phyloP scores from a whole-genome alignment of 1,140 invertebrate species.

The fruit fly (Drosophila melanogaster) region DNA sequence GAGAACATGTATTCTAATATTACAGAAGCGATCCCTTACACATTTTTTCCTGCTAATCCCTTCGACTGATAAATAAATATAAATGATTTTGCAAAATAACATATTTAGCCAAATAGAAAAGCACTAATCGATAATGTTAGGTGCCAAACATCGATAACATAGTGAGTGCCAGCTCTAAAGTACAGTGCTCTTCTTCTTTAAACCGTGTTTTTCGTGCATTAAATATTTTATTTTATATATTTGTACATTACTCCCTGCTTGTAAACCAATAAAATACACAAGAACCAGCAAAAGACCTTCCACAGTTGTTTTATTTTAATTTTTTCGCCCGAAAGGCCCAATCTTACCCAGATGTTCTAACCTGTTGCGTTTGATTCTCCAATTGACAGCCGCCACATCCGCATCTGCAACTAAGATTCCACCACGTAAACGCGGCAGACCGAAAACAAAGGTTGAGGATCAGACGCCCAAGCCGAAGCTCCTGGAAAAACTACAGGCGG shows the following conservation, averaged over 20 bases:
- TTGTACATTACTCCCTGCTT: slow-evolving; percentile 17
- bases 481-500: slow-evolving; percentile 61
- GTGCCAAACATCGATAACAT: background rate
- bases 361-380: slow-evolving; percentile 48
- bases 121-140: too few species aligned
- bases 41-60: too few species aligned
- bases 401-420: slow-evolving; percentile 47
- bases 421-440: slow-evolving; percentile 71
- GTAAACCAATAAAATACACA: slow-evolving; percentile 44
- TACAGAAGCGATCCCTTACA: too few species aligned
- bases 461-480: slow-evolving; percentile 57
- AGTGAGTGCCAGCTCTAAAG: background rate
- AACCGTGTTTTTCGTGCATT: slow-evolving; percentile 34
- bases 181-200: slow-evolving; percentile 17
- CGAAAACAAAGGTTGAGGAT: slow-evolving; percentile 56
- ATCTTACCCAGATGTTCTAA: slow-evolving; percentile 37
- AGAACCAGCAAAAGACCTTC: slow-evolving; percentile 23
- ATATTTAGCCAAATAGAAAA: too few species aligned
- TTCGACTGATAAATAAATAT: too few species aligned
- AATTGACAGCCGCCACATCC: slow-evolving; percentile 29
- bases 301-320: slow-evolving; percentile 56
- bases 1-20: too few species aligned
- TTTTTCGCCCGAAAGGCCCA: slow-evolving; percentile 24
- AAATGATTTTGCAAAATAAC: too few species aligned
- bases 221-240: slow-evolving; percentile 27